Evolutionary conservation across 2,113 vertebrate genomes (phyloP).

Genomic region (Orthonyx spaldingii): DNA sequence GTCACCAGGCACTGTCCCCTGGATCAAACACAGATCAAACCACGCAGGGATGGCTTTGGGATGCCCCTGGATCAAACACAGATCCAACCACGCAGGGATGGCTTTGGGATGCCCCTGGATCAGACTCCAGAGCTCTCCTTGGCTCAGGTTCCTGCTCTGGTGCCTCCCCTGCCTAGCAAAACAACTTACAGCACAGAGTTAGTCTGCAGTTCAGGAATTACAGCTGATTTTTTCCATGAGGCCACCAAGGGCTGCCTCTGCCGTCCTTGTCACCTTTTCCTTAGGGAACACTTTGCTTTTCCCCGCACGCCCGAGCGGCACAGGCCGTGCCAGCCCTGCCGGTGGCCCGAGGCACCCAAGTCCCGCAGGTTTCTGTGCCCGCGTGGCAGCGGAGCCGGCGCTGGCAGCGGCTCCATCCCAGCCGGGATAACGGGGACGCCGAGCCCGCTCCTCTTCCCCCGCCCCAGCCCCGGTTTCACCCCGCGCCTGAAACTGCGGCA

Average conservation of each 20-base stretch:
- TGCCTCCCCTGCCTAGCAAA: neutral
- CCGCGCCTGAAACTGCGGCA: neutral
- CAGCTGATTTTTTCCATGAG: neutral
- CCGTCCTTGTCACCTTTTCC: neutral
- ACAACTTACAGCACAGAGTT: neutral
- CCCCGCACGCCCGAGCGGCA: neutral
- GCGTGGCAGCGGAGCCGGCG: neutral
- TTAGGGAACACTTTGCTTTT: neutral
- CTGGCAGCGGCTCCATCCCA: rapidly evolving
- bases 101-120: neutral
- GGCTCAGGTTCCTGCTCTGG: neutral
- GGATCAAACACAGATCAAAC: rapidly evolving
- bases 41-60: neutral
- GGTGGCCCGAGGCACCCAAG: neutral
- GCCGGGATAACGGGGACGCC: neutral
- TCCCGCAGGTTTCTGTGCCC: neutral
- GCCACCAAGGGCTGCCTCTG: neutral
- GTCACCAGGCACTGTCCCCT: neutral
- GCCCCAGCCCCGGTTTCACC: neutral
- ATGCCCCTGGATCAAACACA: neutral
- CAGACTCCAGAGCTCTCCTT: neutral
- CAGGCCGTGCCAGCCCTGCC: neutral
- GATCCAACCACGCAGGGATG: neutral
- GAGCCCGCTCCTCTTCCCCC: neutral
- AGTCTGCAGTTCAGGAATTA: neutral